Evolutionary conservation across 2,113 vertebrate species (phyloP).

Genomic region (Falcunculus frontatus): DNA sequence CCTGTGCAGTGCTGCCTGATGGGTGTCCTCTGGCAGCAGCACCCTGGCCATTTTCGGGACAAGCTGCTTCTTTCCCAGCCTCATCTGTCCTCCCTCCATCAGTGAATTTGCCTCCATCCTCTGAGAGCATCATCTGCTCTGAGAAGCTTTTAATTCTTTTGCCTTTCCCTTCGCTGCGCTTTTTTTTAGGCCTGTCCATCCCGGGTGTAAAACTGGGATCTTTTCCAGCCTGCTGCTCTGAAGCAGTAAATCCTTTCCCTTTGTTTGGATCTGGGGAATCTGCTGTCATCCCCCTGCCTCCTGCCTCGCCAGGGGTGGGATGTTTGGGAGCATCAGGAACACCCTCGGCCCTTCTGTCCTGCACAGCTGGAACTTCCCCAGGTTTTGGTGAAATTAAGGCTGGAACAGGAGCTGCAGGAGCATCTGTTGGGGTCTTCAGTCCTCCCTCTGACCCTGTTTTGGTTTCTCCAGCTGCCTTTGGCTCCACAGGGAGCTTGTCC

Average conservation of each 20-base stretch:
- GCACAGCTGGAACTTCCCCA: background rate
- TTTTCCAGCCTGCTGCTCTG: background rate
- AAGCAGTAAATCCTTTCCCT: background rate
- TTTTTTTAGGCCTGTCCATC: conserved; percentile 37
- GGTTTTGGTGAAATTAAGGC: background rate
- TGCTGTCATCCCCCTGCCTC: background rate
- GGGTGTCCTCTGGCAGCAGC: background rate
- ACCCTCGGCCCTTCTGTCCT: background rate
- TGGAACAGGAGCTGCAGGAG: background rate
- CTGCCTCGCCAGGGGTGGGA: background rate
- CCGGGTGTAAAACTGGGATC: background rate
- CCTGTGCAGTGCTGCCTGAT: fast-evolving
- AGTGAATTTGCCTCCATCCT: background rate
- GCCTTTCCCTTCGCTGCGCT: conserved; percentile 43
- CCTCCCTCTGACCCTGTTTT: background rate
- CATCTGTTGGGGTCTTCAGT: fast-evolving
- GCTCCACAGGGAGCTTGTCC: background rate
- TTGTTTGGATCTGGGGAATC: background rate
- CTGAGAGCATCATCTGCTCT: background rate
- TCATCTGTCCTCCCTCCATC: background rate
- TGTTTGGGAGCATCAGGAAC: background rate
- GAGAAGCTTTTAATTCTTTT: conserved; percentile 11
- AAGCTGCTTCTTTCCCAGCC: background rate
- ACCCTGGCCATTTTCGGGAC: background rate
- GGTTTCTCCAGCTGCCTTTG: background rate